Evolutionary conservation across 2,888 invertebrate species (phyloP).

Genomic region (Scelioninae gen. 2): DNA sequence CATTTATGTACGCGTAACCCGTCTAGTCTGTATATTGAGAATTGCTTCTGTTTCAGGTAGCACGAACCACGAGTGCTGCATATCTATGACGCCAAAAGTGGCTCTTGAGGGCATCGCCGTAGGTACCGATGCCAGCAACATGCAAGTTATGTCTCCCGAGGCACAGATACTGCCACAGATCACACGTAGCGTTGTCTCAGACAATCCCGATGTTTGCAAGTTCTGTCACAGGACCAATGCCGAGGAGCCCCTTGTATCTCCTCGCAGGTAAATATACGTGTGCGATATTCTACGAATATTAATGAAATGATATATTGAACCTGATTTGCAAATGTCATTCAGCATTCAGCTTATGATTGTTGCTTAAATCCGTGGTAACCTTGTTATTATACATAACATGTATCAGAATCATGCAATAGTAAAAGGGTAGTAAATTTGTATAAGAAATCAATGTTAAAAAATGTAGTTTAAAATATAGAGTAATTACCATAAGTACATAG

Average conservation of each 20-base stretch:
- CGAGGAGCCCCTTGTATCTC: conserved; percentile 79
- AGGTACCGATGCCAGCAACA: conserved; percentile 63
- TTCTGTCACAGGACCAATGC: conserved; percentile 79
- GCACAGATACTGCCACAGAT: conserved; percentile 63
- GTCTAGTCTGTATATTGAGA: conserved; percentile 20
- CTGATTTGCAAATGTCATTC: conserved; percentile 43
- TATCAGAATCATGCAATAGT: not conserved
- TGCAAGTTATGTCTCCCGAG: conserved; percentile 64
- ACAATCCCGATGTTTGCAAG: conserved; percentile 80
- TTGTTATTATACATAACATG: conserved; percentile 9
- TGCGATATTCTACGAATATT: conserved; percentile 54
- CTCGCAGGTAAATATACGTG: conserved; percentile 73
- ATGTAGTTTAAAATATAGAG: no score
- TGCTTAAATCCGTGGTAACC: conserved; percentile 20
- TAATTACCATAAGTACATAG: no score
- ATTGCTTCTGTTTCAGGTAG: conserved; percentile 64
- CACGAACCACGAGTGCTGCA: conserved; percentile 63
- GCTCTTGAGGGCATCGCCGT: conserved; percentile 63
- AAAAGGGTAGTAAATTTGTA: no score
- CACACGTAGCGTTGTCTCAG: conserved; percentile 73
- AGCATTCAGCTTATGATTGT: conserved; percentile 8
- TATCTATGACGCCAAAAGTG: conserved; percentile 64
- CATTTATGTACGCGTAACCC: conserved; percentile 15
- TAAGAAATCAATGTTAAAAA: no score
- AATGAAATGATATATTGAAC: conserved; percentile 52